phyloP scores from a whole-genome alignment of 2,797 vertebrate species.

The Phalanger gymnotis region DNA sequence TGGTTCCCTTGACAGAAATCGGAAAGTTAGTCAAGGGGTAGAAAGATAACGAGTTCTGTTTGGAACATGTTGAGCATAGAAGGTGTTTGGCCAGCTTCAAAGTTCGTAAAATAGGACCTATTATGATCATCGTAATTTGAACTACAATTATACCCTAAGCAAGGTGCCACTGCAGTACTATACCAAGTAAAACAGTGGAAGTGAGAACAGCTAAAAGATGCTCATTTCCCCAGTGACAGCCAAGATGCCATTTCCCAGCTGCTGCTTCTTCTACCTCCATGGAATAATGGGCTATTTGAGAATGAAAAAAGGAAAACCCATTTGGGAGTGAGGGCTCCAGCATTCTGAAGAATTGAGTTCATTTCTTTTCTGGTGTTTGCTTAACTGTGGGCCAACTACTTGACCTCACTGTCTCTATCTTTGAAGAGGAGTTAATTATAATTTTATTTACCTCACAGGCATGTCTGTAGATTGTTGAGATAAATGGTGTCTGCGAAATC shows the following conservation, averaged over 20 bases:
- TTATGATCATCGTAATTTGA: background rate
- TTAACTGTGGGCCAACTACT: slow-evolving; percentile 45
- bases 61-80: background rate
- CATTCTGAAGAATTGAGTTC: background rate
- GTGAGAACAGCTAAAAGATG: slow-evolving; percentile 11
- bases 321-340: background rate
- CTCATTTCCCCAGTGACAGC: background rate
- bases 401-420: slow-evolving; percentile 38
- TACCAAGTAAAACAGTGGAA: background rate
- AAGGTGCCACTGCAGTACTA: background rate
- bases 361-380: slow-evolving; percentile 16
- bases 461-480: slow-evolving; percentile 29
- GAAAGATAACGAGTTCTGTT: background rate
- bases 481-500: background rate
- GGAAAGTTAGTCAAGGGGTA: background rate
- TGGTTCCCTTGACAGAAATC: background rate
- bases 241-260: slow-evolving; percentile 12
- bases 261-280: slow-evolving; percentile 32
- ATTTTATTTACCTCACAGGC: slow-evolving; percentile 30
- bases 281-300: slow-evolving; percentile 36
- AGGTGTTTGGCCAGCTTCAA: background rate
- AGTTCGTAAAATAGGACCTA: background rate
- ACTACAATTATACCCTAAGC: background rate
- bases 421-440: slow-evolving; percentile 27
- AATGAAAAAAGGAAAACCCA: slow-evolving; percentile 16